These are phyloP conservation scores for Microcebus lehilahytsara DNA, from an alignment of 2,113 vertebrate genomes.

Conservation along the genomic window DNA sequence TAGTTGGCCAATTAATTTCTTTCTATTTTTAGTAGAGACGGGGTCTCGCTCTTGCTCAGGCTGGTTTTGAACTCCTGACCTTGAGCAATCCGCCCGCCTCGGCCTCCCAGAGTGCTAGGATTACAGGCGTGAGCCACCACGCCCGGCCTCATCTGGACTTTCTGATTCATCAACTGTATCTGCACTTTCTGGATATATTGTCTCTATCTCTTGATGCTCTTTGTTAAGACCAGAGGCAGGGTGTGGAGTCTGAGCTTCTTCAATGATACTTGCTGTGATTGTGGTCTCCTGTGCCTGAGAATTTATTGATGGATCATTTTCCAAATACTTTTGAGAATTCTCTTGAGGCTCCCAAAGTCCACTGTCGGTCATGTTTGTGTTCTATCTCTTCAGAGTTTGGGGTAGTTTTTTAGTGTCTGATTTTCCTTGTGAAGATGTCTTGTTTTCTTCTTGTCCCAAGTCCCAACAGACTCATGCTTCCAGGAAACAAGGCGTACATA, in stretches of 20 bases:
- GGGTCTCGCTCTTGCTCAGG: too few species aligned
- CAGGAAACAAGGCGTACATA: constrained; percentile 10
- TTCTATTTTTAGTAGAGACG: too few species aligned
- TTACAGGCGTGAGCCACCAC: too few species aligned
- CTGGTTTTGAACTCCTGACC: too few species aligned
- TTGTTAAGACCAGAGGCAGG: not conserved
- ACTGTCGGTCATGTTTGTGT: constrained; percentile 75
- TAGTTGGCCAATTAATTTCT: too few species aligned
- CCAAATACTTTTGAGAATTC: constrained; percentile 37
- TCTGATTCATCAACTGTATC: not conserved
- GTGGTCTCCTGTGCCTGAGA: constrained; percentile 16
- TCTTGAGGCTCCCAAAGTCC: not conserved
- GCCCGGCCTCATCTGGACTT: not conserved
- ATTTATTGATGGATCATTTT: constrained; percentile 45
- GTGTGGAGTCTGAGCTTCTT: constrained; percentile 16
- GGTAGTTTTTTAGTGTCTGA: constrained; percentile 58
- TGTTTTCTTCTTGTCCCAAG: constrained; percentile 41
- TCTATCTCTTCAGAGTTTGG: not conserved
- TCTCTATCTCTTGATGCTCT: not conserved
- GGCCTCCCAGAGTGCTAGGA: too few species aligned
- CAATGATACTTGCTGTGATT: not conserved
- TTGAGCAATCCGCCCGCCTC: too few species aligned
- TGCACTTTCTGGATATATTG: not conserved
- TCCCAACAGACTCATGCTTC: constrained; percentile 59
- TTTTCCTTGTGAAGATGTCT: not conserved